Evolutionary conservation across 1,140 invertebrate species (phyloP).

Genomic region (Pseudachorutes palmiensis): DNA sequence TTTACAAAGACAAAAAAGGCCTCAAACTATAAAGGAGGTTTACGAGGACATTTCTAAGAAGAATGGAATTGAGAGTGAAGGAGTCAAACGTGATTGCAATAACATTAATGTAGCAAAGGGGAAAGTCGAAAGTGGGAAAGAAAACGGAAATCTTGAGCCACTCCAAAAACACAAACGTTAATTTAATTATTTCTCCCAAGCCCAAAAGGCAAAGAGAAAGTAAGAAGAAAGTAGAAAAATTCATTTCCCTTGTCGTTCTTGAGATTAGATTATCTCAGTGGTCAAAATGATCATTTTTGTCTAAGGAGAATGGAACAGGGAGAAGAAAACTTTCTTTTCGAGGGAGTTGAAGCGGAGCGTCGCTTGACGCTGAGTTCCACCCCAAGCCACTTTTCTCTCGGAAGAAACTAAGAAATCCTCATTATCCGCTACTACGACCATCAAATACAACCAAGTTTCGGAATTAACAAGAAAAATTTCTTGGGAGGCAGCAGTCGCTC

Average conservation of each 20-base stretch:
- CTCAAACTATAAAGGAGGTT: neutral
- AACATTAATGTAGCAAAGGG: neutral
- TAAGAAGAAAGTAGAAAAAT: conserved; percentile 18
- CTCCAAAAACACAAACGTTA: conserved; percentile 28
- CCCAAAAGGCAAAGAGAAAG: conserved; percentile 29
- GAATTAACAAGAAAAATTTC: too few species aligned
- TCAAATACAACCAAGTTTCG: too few species aligned
- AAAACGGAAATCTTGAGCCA: conserved; percentile 18
- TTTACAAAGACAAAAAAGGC: neutral
- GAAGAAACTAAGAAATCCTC: too few species aligned
- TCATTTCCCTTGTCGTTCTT: conserved; percentile 27
- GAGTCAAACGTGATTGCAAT: neutral
- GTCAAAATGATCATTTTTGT: conserved; percentile 30
- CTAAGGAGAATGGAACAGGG: too few species aligned
- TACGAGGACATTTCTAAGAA: neutral
- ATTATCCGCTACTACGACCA: too few species aligned
- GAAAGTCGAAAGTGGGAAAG: neutral
- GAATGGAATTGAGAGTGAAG: conserved; percentile 1
- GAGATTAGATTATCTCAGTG: conserved; percentile 19
- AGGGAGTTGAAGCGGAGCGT: too few species aligned
- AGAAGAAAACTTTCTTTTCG: too few species aligned
- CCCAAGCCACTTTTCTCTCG: too few species aligned
- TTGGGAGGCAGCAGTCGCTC: too few species aligned
- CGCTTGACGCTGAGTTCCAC: too few species aligned
- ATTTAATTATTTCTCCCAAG: conserved; percentile 32